Evolutionary conservation across 2,113 vertebrate species (phyloP).

Genomic region (Hippocampus mohnikei): DNA sequence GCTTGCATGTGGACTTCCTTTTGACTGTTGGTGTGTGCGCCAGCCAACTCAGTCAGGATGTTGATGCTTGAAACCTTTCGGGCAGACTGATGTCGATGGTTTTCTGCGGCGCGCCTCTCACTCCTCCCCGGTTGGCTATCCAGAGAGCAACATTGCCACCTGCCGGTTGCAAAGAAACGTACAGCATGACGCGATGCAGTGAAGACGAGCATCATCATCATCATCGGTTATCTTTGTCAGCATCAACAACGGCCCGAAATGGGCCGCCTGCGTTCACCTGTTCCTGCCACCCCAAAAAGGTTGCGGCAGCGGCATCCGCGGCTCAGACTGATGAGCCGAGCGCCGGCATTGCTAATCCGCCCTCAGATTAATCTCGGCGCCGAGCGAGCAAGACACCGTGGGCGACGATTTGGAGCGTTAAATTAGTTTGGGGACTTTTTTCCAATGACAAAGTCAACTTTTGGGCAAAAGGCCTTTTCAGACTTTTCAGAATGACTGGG

Average conservation of each 20-base stretch:
- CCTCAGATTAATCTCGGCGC: conserved; percentile 30
- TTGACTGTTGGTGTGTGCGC: too few species aligned
- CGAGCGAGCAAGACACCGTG: conserved; percentile 14
- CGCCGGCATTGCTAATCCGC: conserved; percentile 31
- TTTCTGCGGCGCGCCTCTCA: not conserved
- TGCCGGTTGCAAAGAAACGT: conserved; percentile 26
- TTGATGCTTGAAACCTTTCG: not conserved
- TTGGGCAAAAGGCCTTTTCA: conserved; percentile 16
- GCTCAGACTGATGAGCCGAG: conserved; percentile 37
- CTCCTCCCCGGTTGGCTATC: not conserved
- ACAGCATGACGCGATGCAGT: not conserved
- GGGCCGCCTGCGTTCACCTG: not conserved
- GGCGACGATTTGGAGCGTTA: conserved; percentile 26
- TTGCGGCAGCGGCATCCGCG: not conserved
- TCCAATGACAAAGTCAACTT: conserved; percentile 35
- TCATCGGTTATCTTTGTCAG: not conserved
- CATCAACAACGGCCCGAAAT: not conserved
- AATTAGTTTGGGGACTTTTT: conserved; percentile 49
- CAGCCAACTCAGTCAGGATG: not conserved
- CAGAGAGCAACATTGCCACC: conserved; percentile 59
- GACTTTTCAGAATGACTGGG: conserved; percentile 15
- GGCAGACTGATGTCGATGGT: not conserved
- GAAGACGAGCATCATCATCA: not conserved
- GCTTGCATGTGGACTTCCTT: too few species aligned
- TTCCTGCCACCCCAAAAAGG: not conserved